phyloP scores from a whole-genome alignment of 2,113 vertebrate genomes.

The Notothenia rossii region DNA sequence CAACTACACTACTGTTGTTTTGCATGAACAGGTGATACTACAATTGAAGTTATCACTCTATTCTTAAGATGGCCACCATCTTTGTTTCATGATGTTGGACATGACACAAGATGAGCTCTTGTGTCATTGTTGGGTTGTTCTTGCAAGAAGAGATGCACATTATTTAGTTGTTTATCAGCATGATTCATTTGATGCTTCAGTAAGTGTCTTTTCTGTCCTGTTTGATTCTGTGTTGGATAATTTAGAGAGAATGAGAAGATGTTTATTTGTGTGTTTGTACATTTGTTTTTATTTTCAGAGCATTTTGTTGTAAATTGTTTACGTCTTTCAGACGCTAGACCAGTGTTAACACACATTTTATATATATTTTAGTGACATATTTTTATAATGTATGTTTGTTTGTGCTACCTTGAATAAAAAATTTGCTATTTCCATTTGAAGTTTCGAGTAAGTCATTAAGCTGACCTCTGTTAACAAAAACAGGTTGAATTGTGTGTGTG shows the following conservation, averaged over 20 bases:
- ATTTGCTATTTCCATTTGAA: constrained; percentile 37
- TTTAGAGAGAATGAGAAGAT: constrained; percentile 2
- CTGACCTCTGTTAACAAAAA: neutral
- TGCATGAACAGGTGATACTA: neutral
- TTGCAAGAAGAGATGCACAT: neutral
- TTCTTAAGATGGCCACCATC: neutral
- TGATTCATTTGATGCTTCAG: constrained; percentile 19
- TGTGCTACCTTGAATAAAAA: constrained; percentile 70
- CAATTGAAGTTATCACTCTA: neutral
- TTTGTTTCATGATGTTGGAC: neutral
- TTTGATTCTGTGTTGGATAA: constrained; percentile 22
- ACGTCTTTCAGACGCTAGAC: constrained; percentile 39
- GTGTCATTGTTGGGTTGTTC: neutral
- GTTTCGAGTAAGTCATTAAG: constrained; percentile 7
- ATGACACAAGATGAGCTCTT: neutral
- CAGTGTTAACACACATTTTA: constrained; percentile 61
- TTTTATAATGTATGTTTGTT: constrained; percentile 75
- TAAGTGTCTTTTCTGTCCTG: constrained; percentile 4
- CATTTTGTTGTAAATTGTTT: constrained; percentile 72
- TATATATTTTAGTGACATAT: constrained; percentile 71
- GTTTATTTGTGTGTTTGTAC: constrained; percentile 47
- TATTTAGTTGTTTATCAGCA: neutral
- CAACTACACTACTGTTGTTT: neutral
- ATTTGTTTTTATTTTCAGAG: constrained; percentile 58
- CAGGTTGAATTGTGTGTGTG: neutral